Base-by-base conservation (phyloP, 2,797 vertebrate genomes). In the Nannoperca obscura region DNA sequence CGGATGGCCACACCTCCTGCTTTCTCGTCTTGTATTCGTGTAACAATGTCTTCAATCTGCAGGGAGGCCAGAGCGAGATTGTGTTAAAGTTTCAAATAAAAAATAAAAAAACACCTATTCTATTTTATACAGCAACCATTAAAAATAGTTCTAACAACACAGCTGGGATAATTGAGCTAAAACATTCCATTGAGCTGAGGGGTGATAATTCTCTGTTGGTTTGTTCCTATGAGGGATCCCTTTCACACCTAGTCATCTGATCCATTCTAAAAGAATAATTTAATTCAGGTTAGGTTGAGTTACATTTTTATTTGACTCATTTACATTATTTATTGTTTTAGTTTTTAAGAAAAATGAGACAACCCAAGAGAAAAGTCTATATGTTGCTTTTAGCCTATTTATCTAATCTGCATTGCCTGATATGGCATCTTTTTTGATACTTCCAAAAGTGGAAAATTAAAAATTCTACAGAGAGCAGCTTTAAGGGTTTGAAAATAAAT, bases 21-120 rank as follows among this genome's bases (percentile, higher is more conserved):
- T 92, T 98, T 97, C 91, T 99, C 97, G 88, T 99, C 97, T 78
- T 99, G 97, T 96, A 99, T 97, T 90, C 96, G 95, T 0, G 94
- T 96, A 65, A 98, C 92, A 0, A 98, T 96, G 82, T 97, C 97
- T 95, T 99, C 97, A 77, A 99, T 98, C 97, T 99, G 94, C 54
- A 90, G 79, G 80, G 22, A 85, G 47, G 62, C n/a, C 38, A 90
- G 85, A 62, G n/a, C 49, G 32, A 68, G n/a, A 22, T 14, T n/a
- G 52, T 34, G 13, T 47, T 34, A 34, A 53, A 63, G 61, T 46
- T 50, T 22, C 3, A 60, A n/a, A 34, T 6, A 3, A 13, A 53
- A 50, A 6, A 1, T 32, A 32, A 32, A 32, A 32, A 20, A 58
- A 46, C 2, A 19, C 2, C 67, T 50, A 1, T 55, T 24, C 0